Conservation (phyloP, 2,113 vertebrate genomes). For the Pelodiscus sinensis region DNA sequence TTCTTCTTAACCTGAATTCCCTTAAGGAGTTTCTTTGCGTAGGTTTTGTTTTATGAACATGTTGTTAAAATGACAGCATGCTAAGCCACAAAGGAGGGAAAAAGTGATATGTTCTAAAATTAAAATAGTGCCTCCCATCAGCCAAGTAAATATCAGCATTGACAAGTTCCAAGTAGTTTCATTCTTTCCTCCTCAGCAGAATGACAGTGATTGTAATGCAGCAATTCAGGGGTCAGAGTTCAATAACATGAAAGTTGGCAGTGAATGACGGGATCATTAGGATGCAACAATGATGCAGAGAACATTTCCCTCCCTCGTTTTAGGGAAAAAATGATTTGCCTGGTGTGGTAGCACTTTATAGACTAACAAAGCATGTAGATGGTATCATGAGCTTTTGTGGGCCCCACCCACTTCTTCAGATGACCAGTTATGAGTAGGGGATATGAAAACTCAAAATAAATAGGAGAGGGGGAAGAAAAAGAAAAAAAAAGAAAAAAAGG, state of each 20-base stretch:
- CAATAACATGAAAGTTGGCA: background rate
- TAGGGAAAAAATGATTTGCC: background rate
- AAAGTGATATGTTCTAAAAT: background rate
- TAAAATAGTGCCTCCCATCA: background rate
- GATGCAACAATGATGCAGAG: background rate
- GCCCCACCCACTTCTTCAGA: no score
- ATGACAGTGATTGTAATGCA: background rate
- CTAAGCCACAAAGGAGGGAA: background rate
- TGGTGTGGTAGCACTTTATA: accelerated
- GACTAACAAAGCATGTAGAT: no score
- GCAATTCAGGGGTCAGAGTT: background rate
- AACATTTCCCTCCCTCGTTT: background rate
- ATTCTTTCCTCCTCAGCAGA: background rate
- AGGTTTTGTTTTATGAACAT: background rate
- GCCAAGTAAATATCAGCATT: background rate
- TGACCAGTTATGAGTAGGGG: no score
- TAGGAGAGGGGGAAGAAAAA: no score
- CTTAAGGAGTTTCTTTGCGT: background rate
- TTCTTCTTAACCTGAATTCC: background rate
- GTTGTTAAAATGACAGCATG: background rate
- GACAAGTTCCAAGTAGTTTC: background rate
- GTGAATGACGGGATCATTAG: background rate
- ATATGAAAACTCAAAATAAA: no score
- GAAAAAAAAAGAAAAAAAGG: no score
- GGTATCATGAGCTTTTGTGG: no score